Conservation (phyloP, 2,888 invertebrate genomes). For the Biston stratarius region DNA sequence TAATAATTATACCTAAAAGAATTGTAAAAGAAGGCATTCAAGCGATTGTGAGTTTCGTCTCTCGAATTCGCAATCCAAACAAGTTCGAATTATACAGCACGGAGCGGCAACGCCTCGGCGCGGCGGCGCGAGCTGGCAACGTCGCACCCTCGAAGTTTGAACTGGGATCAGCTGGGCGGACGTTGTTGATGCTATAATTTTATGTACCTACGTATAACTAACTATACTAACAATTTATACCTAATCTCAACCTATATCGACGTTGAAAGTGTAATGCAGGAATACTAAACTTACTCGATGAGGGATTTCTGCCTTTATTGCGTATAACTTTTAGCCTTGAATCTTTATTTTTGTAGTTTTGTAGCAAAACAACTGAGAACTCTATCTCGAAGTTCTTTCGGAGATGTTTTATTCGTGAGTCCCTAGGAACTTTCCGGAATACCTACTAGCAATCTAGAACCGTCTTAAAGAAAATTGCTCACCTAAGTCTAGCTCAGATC, state of each 20-base stretch:
- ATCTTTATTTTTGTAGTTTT: neutral
- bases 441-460: neutral
- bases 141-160: conserved; percentile 51
- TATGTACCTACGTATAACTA: conserved; percentile 38
- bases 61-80: conserved; percentile 70
- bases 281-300: conserved; percentile 15
- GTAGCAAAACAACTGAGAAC: neutral
- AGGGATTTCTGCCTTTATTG: conserved; percentile 24
- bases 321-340: conserved; percentile 18
- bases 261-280: neutral
- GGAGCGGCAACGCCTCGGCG: conserved; percentile 57
- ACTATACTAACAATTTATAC: neutral
- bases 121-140: conserved; percentile 61
- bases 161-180: conserved; percentile 52
- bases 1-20: conserved; percentile 10
- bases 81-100: conserved; percentile 67
- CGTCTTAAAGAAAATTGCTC: conserved; percentile 13
- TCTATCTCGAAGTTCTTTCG: neutral
- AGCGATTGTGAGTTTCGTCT: conserved; percentile 34
- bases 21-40: conserved; percentile 15
- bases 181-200: conserved; percentile 29
- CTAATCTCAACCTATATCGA: neutral
- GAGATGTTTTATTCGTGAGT: neutral
- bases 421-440: neutral
- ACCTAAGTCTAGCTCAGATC: conserved; percentile 1